Conservation (phyloP, 2,888 invertebrate species). For the Calameuta pallipes region DNA sequence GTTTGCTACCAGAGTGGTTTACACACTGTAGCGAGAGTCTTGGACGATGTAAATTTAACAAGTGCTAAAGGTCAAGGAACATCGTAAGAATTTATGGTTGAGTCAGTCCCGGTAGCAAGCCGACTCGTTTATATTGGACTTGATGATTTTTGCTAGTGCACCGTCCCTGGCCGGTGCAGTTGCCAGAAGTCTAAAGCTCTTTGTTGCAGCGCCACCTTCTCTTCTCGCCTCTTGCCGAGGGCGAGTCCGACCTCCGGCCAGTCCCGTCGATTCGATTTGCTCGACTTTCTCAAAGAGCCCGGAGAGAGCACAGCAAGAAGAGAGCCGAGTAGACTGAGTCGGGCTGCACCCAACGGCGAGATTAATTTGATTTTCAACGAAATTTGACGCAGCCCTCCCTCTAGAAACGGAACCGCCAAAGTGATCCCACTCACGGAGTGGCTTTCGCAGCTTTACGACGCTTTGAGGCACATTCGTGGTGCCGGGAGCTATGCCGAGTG, state of each 20-base stretch:
- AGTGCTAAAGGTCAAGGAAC: neutral
- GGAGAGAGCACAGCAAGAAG: constrained; percentile 20
- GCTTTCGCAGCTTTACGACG: neutral
- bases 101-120: neutral
- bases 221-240: constrained; percentile 58
- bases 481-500: neutral
- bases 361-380: constrained; percentile 63
- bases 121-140: neutral
- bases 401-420: neutral
- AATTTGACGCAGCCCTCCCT: constrained; percentile 55
- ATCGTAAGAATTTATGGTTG: neutral
- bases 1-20: neutral
- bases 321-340: constrained; percentile 28
- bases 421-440: neutral
- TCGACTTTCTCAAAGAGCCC: constrained; percentile 44
- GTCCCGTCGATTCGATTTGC: constrained; percentile 47
- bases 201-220: constrained; percentile 62
- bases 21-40: neutral
- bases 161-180: constrained; percentile 14
- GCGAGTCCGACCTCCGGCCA: constrained; percentile 45
- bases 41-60: neutral
- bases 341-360: constrained; percentile 52
- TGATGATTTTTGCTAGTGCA: neutral
- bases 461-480: neutral
- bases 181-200: constrained; percentile 60